These are phyloP conservation scores for Varanus salvator DNA, from an alignment of 2,113 vertebrate species.

Conservation along the genomic window DNA sequence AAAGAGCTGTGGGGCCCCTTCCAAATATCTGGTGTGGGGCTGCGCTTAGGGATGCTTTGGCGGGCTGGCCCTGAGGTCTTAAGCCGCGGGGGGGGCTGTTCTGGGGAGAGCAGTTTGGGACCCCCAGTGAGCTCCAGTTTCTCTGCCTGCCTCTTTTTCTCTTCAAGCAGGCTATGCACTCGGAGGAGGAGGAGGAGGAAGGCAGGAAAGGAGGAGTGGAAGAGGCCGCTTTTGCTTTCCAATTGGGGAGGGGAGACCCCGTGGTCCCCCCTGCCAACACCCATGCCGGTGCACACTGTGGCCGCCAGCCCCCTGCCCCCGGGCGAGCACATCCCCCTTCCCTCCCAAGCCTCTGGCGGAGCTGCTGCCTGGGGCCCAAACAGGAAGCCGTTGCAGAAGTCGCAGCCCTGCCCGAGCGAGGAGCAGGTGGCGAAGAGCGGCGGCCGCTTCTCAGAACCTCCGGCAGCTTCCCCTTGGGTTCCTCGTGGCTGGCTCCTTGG, in stretches of 20 bases:
- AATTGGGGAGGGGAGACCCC: not conserved
- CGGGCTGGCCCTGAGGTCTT: too few species aligned
- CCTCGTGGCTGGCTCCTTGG: not conserved
- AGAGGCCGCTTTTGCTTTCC: too few species aligned
- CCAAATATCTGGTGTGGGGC: not conserved
- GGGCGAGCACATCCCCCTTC: too few species aligned
- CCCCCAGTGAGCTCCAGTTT: too few species aligned
- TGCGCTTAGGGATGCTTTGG: too few species aligned
- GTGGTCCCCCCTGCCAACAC: too few species aligned
- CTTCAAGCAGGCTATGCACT: too few species aligned
- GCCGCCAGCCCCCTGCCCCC: not conserved
- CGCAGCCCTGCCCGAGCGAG: not conserved
- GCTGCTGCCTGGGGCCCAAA: not conserved
- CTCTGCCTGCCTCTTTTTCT: not conserved
- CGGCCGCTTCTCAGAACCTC: not conserved
- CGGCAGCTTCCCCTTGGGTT: not conserved
- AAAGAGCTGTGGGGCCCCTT: too few species aligned
- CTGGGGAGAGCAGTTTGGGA: too few species aligned
- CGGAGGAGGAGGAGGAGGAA: too few species aligned
- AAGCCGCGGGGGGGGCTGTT: not conserved
- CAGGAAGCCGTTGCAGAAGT: constrained; percentile 50
- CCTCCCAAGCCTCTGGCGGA: too few species aligned
- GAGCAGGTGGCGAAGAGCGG: not conserved
- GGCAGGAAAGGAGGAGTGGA: too few species aligned
- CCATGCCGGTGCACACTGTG: not conserved